Evolutionary conservation across 2,888 invertebrate genomes (phyloP).

Genomic region (Chrysopilus asiliformis): DNA sequence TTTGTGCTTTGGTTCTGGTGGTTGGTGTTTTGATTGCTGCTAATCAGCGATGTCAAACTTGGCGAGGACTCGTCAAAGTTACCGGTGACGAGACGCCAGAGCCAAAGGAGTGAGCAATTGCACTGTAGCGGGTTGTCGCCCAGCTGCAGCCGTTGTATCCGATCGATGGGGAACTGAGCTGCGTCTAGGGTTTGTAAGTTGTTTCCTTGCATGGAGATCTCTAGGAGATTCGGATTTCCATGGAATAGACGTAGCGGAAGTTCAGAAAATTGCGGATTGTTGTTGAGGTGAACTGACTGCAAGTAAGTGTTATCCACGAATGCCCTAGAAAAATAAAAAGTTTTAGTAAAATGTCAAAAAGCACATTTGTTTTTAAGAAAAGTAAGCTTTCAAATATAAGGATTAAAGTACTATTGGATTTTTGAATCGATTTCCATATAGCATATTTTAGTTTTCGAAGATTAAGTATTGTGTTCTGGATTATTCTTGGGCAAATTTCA

Average conservation of each 20-base stretch:
- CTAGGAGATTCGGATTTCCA: constrained; percentile 63
- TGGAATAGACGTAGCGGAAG: constrained; percentile 74
- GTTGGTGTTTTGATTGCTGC: background rate
- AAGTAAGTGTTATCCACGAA: constrained; percentile 76
- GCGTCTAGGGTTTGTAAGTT: constrained; percentile 62
- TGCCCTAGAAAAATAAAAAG: constrained; percentile 40
- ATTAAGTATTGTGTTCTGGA: too few relatives aligned
- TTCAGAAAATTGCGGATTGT: constrained; percentile 56
- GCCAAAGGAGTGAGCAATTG: constrained; percentile 77
- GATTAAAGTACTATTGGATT: too few relatives aligned
- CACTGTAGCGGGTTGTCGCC: constrained; percentile 75
- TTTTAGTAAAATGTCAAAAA: too few relatives aligned
- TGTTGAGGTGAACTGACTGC: constrained; percentile 63
- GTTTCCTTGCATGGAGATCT: constrained; percentile 64
- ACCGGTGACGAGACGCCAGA: constrained; percentile 54
- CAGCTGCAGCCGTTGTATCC: constrained; percentile 56
- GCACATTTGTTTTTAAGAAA: too few relatives aligned
- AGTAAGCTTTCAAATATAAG: too few relatives aligned
- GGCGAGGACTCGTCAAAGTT: constrained; percentile 25
- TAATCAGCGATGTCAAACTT: constrained; percentile 1
- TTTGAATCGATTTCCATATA: too few relatives aligned
- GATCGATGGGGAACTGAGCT: constrained; percentile 70
- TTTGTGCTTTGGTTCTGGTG: constrained; percentile 5
- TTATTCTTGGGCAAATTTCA: too few relatives aligned
- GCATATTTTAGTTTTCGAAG: too few relatives aligned